Percentiles rank a stretch among this genome's conserved stretches.
Conservation (phyloP, 2,113 vertebrate genomes). For the Pedionomus torquatus region DNA sequence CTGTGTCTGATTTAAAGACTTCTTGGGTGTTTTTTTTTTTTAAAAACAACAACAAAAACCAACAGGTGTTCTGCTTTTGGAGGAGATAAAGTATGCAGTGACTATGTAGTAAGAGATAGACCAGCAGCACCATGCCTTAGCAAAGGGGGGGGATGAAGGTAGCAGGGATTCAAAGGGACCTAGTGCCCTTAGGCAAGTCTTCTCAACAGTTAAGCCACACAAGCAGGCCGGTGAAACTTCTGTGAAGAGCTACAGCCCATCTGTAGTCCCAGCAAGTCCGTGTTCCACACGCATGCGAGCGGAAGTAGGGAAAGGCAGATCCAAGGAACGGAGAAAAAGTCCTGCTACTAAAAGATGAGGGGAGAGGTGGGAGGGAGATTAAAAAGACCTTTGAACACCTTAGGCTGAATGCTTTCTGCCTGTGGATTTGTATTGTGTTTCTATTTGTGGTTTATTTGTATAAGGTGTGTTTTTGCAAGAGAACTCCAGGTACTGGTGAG, state of each 20-base stretch:
- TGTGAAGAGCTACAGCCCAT: not conserved
- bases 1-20: not conserved
- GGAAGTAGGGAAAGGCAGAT: not conserved
- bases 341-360: not conserved
- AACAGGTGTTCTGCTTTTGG: not conserved
- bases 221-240: not conserved
- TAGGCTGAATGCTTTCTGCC: not conserved
- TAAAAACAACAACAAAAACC: not conserved
- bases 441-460: not conserved
- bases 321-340: not conserved
- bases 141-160: not conserved
- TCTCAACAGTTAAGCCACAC: fast-evolving
- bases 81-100: not conserved
- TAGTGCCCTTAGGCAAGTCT: not conserved
- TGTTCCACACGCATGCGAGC: not conserved
- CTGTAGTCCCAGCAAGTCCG: not conserved
- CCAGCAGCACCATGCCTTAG: not conserved
- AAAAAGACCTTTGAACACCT: not conserved
- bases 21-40: not conserved
- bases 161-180: not conserved
- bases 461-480: not conserved
- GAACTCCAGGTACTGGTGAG: not conserved
- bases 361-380: fast-evolving
- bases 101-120: not conserved
- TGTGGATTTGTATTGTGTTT: not conserved